These are phyloP conservation scores for Varecia variegata DNA, from an alignment of 2,797 vertebrate genomes.

Conservation along the genomic window DNA sequence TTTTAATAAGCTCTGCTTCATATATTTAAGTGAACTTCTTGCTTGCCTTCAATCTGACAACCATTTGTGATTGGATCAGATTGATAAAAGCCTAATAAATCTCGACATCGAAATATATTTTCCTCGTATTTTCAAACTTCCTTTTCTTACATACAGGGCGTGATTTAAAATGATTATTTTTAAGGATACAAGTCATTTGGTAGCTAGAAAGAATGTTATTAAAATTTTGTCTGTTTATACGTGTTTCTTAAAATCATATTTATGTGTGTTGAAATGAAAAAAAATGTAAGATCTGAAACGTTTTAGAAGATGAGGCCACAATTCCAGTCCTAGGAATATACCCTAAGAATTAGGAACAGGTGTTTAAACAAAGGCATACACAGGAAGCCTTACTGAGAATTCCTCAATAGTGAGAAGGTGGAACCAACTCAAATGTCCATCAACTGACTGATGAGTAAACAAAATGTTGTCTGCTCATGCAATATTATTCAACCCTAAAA, in stretches of 20 bases:
- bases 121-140: not conserved
- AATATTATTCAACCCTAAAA: not conserved
- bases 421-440: not conserved
- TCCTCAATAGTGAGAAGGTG: fast-evolving
- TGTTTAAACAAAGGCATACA: not conserved
- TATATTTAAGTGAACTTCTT: not conserved
- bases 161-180: not conserved
- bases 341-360: too few relatives aligned
- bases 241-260: not conserved
- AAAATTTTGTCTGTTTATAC: not conserved
- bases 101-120: not conserved
- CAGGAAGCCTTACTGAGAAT: not conserved
- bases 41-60: not conserved
- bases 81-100: too few relatives aligned
- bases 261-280: not conserved
- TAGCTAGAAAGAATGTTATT: not conserved
- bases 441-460: too few relatives aligned
- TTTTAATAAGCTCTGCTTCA: not conserved
- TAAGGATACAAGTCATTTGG: fast-evolving
- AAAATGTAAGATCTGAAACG: not conserved
- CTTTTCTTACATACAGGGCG: fast-evolving
- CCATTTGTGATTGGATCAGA: too few relatives aligned
- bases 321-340: too few relatives aligned
- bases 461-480: fast-evolving
- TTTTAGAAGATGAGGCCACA: fast-evolving